Evolutionary conservation across 2,888 invertebrate genomes (phyloP), one percentile per base, ranked within the genome.

Genomic region (Himalopsyche kuldschensis): DNA sequence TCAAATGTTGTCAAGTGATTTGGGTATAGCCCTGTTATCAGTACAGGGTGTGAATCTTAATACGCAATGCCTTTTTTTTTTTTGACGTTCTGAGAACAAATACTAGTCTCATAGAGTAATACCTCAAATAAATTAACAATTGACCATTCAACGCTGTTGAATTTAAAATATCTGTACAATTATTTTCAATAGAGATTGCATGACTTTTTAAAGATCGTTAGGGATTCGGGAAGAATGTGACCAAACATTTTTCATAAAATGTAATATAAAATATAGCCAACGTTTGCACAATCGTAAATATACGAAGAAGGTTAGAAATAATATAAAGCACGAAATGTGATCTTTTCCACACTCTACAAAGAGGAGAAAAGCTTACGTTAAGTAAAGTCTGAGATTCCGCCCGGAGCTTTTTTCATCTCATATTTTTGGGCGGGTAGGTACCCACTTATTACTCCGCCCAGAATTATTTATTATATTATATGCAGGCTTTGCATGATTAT

Each of bases 321-420:
- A 69, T 69, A 69, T 69, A 69, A 69, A 69, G 69, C 69, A 27
- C 69, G 69, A 69, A 69, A 69, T 69, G 69, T 69, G 69, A 69
- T 69, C 69, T 69, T 69, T 69, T 69, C 69, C 69, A 69, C 69
- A 69, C 69, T 69, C 69, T 69, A 69, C 69, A 69, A 69, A 69
- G 27, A 69, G 69, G 69, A 69, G 69, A 69, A 69, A 69, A 69
- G 69, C 69, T 69, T 69, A 27, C 69, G 69, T 27, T 27, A 69
- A 69, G 69, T 27, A 69, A 69, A 69, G 69, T 69, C 69, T 69
- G 69, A 69, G 69, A 69, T 69, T 69, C 27, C 69, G 69, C 69
- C 69, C 30, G 24, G 27, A 27, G 69, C 69, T 20, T 69, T 69
- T 69, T 69, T 69, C 69, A 69, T 69, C 69, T 69, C 69, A 69